phyloP scores from a whole-genome alignment of 1,140 invertebrate species.

The Cydia splendana region DNA sequence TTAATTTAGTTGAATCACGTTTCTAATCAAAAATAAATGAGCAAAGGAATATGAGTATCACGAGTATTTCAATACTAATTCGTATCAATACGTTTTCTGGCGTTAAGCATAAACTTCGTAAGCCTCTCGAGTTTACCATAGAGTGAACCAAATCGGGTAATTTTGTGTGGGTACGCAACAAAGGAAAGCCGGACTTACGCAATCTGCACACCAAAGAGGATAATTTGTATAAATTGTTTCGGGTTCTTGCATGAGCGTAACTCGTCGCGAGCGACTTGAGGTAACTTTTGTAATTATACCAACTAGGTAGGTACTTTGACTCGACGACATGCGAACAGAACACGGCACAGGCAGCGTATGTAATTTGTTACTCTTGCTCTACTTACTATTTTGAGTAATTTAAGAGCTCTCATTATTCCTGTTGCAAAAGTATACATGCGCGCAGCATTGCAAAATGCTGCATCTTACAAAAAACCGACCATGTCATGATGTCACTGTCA shows the following conservation, averaged over 20 bases:
- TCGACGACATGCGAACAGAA: conserved; percentile 18
- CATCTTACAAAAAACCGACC: too few species aligned
- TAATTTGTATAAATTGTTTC: conserved; percentile 29
- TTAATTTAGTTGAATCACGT: too few species aligned
- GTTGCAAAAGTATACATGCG: too few species aligned
- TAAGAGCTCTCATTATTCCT: conserved; percentile 15
- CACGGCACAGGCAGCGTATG: conserved; percentile 1
- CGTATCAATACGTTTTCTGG: too few species aligned
- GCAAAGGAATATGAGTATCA: too few species aligned
- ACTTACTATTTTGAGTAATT: conserved; percentile 9
- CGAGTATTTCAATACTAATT: background rate
- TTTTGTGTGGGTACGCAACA: background rate
- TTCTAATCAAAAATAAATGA: too few species aligned
- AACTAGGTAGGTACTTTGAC: background rate
- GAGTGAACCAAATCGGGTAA: background rate
- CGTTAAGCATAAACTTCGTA: background rate
- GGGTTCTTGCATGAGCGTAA: background rate
- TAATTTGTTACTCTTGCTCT: conserved; percentile 28
- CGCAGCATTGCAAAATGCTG: too few species aligned
- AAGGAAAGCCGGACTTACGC: conserved; percentile 22
- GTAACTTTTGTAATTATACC: conserved; percentile 26
- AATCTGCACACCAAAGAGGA: conserved; percentile 15
- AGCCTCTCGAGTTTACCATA: background rate
- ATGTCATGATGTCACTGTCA: too few species aligned
- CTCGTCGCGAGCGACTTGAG: conserved; percentile 20